A percentile compares a stretch with the other conserved stretches of the same genome.
phyloP scores from a whole-genome alignment of 2,113 vertebrate genomes.

The Microcebus lehilahytsara region DNA sequence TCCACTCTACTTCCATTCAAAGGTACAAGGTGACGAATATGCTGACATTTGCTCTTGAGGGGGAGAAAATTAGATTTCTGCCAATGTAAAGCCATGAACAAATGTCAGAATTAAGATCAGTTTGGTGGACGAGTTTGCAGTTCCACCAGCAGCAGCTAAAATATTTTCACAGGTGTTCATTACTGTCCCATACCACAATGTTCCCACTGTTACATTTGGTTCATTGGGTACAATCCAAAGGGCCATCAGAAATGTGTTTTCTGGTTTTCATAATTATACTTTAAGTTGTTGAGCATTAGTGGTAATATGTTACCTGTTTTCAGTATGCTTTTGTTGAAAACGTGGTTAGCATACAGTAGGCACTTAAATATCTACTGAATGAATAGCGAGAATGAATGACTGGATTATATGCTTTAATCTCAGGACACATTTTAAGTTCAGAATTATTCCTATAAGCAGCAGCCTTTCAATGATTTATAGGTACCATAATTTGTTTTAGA shows the following conservation, averaged over 20 bases:
- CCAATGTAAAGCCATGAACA: constrained; percentile 82
- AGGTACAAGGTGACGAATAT: constrained; percentile 81
- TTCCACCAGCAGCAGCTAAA: constrained; percentile 70
- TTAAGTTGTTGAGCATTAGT: neutral
- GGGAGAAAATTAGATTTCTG: constrained; percentile 83
- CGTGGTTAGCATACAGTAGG: neutral
- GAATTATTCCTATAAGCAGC: neutral
- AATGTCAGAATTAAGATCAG: constrained; percentile 82
- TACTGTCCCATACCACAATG: neutral
- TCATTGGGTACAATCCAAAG: neutral
- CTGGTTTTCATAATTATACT: neutral
- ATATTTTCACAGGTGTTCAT: neutral
- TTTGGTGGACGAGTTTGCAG: constrained; percentile 74
- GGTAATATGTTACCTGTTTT: neutral
- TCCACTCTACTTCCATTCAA: neutral
- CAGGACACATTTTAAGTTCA: neutral
- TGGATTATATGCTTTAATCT: neutral
- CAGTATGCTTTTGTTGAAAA: neutral
- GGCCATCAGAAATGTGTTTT: neutral
- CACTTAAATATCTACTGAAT: neutral
- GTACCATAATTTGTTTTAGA: neutral
- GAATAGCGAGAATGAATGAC: neutral
- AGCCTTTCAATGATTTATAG: neutral
- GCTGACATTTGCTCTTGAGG: constrained; percentile 81
- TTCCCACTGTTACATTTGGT: neutral